Evolutionary conservation across 2,113 vertebrate species (phyloP).

Genomic region (Macquaria ambigua): DNA sequence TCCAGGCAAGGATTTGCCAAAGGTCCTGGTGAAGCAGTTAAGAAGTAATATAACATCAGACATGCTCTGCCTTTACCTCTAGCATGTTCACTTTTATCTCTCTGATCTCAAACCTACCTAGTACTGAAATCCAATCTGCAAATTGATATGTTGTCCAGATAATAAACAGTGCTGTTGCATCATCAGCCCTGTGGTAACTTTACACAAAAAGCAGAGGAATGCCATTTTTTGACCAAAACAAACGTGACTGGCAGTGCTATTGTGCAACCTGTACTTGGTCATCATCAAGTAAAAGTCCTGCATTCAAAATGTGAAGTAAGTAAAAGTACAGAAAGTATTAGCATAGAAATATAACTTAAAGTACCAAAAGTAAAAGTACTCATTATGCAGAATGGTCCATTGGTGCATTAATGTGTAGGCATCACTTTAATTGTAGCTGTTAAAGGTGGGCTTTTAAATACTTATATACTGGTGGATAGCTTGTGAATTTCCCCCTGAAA

Average conservation of each 20-base stretch:
- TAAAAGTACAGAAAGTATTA: neutral
- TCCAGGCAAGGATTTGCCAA: slow-evolving; percentile 5
- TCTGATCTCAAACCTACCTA: neutral
- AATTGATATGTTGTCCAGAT: neutral
- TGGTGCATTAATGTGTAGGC: too few relatives aligned
- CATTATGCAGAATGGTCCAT: too few relatives aligned
- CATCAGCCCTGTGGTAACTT: neutral
- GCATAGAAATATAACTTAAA: neutral
- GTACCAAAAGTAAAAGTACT: too few relatives aligned
- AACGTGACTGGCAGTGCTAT: neutral
- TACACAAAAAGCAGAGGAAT: neutral
- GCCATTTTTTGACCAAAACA: neutral
- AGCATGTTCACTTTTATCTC: slow-evolving; percentile 1
- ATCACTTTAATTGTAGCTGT: too few relatives aligned
- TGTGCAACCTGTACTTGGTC: neutral
- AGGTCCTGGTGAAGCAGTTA: neutral
- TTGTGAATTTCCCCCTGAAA: too few relatives aligned
- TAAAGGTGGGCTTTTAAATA: too few relatives aligned
- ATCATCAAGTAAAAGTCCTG: neutral
- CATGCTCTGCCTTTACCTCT: neutral
- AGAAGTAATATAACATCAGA: neutral
- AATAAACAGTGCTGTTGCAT: neutral
- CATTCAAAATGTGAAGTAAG: neutral
- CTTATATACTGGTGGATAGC: too few relatives aligned
- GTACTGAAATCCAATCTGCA: neutral